Evolutionary conservation across 2,113 vertebrate genomes (phyloP), one percentile per base, ranked within the genome.

Genomic region (Todiramphus saurophagus): DNA sequence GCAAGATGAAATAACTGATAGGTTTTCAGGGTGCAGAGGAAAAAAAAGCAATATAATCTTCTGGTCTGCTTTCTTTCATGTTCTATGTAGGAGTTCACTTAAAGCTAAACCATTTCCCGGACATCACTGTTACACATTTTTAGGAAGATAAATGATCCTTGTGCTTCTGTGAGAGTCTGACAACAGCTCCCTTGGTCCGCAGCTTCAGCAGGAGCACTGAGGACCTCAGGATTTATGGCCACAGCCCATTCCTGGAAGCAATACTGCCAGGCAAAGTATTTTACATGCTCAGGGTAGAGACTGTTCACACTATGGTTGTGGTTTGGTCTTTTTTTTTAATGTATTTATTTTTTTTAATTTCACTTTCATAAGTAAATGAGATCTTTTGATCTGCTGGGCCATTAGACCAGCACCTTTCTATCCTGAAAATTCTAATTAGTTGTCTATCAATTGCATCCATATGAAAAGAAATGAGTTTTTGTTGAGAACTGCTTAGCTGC

Each of bases 71-170:
- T 79, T 73, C 12, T n/a, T 30, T 77, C 82, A 28, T 31, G 8
- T 2, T 1, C 5, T 39, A 12, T 43, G n/a, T 7, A 37, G 19
- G 53, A 74, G 10, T 35, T 80, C 51, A n/a, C 60, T 67, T 50
- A 86, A 60, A 76, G 43, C 39, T 72, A 33, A 81, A 60, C 27
- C 16, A 27, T 70, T 86, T 86, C 72, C 67, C 53, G 50, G 37
- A 87, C 67, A 46, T 77, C 75, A 39, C 1, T 2, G 23, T 55
- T 91, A 58, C 3, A 31, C 2, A 1, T 76, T 78, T 90, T 90
- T 56, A 10, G 51, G 76, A 86, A 75, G 83, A 90, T 43, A 64
- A 76, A 90, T 77, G 23, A 74, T 88, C 79, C 24, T 70, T 59
- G 10, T 93, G 41, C 16, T 83, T 69, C 72, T 30, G 8, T 21